phyloP scores from a whole-genome alignment of 2,113 vertebrate species.

The Melanotaenia duboulayi region DNA sequence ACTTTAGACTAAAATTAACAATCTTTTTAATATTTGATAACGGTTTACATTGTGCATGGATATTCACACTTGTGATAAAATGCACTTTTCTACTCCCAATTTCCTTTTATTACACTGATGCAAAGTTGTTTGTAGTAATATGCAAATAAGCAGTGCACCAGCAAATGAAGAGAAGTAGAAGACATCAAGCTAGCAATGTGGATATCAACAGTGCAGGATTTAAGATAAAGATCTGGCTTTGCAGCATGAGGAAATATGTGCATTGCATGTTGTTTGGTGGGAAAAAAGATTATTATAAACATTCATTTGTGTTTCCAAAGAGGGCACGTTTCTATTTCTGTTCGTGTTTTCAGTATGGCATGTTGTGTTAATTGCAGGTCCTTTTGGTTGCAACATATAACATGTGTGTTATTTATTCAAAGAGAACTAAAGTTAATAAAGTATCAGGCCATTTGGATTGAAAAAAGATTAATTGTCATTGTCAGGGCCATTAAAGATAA shows the following conservation, averaged over 20 bases:
- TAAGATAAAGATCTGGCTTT: not conserved
- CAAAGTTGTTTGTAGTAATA: not conserved
- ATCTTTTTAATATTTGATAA: no score
- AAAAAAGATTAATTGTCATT: rapidly evolving
- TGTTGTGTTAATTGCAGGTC: no score
- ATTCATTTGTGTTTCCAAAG: not conserved
- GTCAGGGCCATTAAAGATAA: no score
- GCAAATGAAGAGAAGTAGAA: not conserved
- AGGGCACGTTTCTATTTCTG: not conserved
- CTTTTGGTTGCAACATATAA: no score
- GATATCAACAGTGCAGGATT: not conserved
- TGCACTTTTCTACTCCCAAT: not conserved
- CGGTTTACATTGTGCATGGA: no score
- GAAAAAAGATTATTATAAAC: not conserved
- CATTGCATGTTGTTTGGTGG: not conserved
- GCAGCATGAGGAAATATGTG: no score
- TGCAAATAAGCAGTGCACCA: no score
- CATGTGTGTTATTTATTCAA: not conserved
- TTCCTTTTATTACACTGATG: not conserved
- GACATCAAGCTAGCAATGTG: not conserved
- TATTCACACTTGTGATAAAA: no score
- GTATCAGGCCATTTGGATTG: rapidly evolving
- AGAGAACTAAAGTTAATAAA: rapidly evolving
- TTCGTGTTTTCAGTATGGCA: no score
- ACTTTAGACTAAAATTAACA: no score